phyloP scores from a whole-genome alignment of 1,140 invertebrate genomes.

The Heliconius eleuchia region DNA sequence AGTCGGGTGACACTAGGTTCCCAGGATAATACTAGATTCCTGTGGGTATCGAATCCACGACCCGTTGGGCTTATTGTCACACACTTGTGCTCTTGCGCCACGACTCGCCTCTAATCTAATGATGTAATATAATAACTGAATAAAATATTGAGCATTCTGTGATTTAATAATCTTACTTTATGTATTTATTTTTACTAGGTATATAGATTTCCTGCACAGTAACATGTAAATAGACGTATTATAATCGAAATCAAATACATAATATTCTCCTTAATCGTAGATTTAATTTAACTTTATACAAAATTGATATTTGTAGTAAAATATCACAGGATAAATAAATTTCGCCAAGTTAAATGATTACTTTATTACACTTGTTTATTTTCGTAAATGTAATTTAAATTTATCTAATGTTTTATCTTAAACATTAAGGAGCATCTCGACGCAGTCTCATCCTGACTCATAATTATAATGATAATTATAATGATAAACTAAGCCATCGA shows the following conservation, averaged over 20 bases:
- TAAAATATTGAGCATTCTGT: too few species aligned
- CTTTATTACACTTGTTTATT: constrained; percentile 22
- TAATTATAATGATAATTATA: constrained; percentile 25
- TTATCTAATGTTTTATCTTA: constrained; percentile 34
- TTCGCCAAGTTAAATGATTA: background rate
- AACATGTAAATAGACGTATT: too few species aligned
- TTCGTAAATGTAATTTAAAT: constrained; percentile 37
- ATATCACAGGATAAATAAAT: background rate
- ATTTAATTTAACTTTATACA: background rate
- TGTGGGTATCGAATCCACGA: too few species aligned
- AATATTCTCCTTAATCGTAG: background rate
- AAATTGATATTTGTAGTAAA: background rate
- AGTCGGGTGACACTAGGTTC: background rate
- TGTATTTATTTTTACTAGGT: too few species aligned
- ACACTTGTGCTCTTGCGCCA: too few species aligned
- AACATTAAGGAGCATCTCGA: constrained; percentile 34
- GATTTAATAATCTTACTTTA: too few species aligned
- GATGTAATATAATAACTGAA: too few species aligned
- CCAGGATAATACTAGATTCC: background rate
- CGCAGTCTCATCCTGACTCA: background rate
- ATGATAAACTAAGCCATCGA: constrained; percentile 16
- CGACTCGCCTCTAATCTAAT: too few species aligned
- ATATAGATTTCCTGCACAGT: too few species aligned
- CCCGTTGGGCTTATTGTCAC: background rate
- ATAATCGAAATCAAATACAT: background rate